Base-by-base conservation (phyloP, 2,113 vertebrate species). In the Hystrix cristata region DNA sequence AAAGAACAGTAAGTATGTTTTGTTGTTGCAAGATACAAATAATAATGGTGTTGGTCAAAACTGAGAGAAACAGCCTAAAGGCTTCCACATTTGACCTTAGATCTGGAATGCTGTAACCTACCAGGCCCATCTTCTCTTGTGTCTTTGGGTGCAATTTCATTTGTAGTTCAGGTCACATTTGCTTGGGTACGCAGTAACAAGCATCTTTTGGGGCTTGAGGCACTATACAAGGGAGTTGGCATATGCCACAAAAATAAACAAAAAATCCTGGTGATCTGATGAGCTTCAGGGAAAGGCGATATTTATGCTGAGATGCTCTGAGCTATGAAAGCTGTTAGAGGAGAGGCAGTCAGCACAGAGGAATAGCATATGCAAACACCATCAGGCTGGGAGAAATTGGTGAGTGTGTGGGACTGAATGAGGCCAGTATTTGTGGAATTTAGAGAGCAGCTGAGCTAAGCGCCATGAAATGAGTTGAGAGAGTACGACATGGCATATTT, bases 201-300 rank as follows among this genome's bases (percentile, higher is more conserved):
- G 19, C 76, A 38, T 3, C 5, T 5, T 94, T 79, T 19, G 59
- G 31, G 31, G 43, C 93, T 89, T 79, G 19, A 29, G 72, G 86
- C 60, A 62, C 4, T 64, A 15, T 84, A 23, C 16, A 51, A 95
- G 59, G 51, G 78, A 90, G n/a, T 80, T 91, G 21, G 7, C 7
- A 43, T 78, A 82, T 57, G 51, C 21, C n/a, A 76, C 8, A 94
- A 69, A 34, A 76, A 94, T 90, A 67, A 95, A 83, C 53, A 34
- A 84, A 46, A 43, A 23, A 27, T 86, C 65, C 31, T 95, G 43
- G 1, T 78, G 57, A 92, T 48, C 12, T 79, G 82, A 67, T 93
- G 60, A 86, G 55, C n/a, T 97, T 95, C 87, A 34, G 76, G 64
- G 84, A 94, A 92, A 91, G 38, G 46, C 90, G 82, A 29, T n/a